Conservation (phyloP, 2,113 vertebrate genomes). For the Nannospalax galili region DNA sequence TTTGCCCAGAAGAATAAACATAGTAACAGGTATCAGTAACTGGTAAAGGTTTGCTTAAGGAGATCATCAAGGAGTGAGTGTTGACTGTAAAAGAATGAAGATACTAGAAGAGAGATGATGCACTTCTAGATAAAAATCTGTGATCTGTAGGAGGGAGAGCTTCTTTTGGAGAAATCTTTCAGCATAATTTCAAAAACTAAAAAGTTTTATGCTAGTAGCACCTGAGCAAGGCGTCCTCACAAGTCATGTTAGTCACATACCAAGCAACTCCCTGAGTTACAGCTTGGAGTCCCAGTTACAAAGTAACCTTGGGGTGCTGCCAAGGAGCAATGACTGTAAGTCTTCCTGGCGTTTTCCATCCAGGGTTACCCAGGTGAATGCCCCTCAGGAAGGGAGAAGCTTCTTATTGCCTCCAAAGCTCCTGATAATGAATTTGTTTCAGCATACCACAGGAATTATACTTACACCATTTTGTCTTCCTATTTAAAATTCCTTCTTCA, state of each 20-base stretch:
- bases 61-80: not conserved
- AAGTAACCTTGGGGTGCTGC: not conserved
- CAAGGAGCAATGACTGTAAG: not conserved
- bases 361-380: not conserved
- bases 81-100: not conserved
- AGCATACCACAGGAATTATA: not conserved
- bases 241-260: not conserved
- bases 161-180: not conserved
- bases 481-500: not conserved
- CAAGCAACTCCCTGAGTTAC: not conserved
- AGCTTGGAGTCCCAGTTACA: not conserved
- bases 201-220: not conserved
- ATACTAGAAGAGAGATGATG: not conserved
- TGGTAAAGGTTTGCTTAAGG: not conserved
- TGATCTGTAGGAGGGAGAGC: rapidly evolving
- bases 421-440: not conserved
- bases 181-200: too few relatives aligned
- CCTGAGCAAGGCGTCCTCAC: not conserved
- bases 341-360: not conserved
- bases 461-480: not conserved
- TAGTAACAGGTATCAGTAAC: not conserved
- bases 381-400: not conserved
- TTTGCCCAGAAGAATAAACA: not conserved
- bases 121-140: not conserved
- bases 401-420: not conserved